These are phyloP conservation scores for Drosophila serrata DNA, from an alignment of 1,140 invertebrate genomes.

Conservation along the genomic window DNA sequence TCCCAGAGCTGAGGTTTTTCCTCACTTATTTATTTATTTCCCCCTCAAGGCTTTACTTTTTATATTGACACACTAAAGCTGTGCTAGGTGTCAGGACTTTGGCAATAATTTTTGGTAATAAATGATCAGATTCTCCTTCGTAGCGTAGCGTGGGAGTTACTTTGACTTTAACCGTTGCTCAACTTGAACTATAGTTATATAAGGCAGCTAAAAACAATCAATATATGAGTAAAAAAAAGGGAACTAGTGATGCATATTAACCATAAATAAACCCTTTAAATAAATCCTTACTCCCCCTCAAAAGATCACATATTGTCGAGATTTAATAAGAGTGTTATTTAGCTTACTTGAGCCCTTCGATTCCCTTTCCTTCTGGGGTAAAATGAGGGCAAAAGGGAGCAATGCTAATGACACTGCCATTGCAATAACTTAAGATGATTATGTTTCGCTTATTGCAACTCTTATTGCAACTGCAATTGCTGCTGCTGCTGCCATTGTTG, in stretches of 20 bases:
- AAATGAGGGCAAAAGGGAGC: background rate
- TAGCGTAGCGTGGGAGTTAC: background rate
- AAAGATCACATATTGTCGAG: background rate
- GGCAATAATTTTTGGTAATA: background rate
- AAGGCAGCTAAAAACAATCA: no score
- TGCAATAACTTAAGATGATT: conserved; percentile 20
- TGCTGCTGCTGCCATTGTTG: background rate
- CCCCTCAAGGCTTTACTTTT: conserved; percentile 1
- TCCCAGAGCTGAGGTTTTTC: background rate
- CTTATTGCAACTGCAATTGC: background rate
- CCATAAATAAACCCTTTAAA: no score
- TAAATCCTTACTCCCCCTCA: no score
- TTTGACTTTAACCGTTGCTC: background rate
- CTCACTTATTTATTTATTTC: conserved; percentile 4
- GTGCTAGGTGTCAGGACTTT: background rate
- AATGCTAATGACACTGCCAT: conserved; percentile 8
- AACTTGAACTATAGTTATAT: background rate
- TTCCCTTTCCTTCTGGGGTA: background rate
- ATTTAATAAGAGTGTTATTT: background rate
- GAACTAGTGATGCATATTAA: no score
- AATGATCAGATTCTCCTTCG: background rate
- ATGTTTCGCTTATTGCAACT: conserved; percentile 5
- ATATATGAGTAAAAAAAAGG: no score
- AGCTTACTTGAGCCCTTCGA: background rate
- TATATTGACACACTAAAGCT: no score